phyloP scores from a whole-genome alignment of 1,140 invertebrate genomes.

The Cyphomyrmex costatus region DNA sequence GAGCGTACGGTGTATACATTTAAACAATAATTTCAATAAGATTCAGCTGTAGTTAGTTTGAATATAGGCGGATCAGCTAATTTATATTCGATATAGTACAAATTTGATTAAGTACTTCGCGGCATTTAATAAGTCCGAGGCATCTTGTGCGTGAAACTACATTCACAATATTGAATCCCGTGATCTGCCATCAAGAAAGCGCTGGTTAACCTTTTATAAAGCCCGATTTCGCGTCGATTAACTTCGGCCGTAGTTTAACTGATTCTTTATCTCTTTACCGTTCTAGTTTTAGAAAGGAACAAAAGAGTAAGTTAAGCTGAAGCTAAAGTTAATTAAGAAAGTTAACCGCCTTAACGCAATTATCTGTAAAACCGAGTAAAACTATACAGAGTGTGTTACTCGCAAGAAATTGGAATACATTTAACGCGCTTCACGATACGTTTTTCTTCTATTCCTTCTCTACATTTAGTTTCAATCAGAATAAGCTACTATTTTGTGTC shows the following conservation, averaged over 20 bases:
- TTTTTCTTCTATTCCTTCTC: constrained; percentile 13
- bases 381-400: constrained; percentile 3
- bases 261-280: constrained; percentile 39
- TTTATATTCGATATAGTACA: constrained; percentile 40
- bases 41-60: not conserved
- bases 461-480: constrained; percentile 1
- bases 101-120: constrained; percentile 3
- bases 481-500: not conserved
- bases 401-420: constrained; percentile 29
- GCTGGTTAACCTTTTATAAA: constrained; percentile 29
- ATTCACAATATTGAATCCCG: not conserved
- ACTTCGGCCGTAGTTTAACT: constrained; percentile 22
- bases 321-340: constrained; percentile 48
- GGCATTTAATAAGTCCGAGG: not conserved
- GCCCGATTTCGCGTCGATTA: constrained; percentile 7
- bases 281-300: constrained; percentile 21
- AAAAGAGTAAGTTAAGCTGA: constrained; percentile 49
- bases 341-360: constrained; percentile 38
- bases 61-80: not conserved
- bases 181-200: constrained; percentile 36
- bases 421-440: not conserved
- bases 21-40: constrained; percentile 34
- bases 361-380: constrained; percentile 12
- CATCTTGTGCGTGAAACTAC: constrained; percentile 25
- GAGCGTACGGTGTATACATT: not conserved